phyloP scores from a whole-genome alignment of 2,888 invertebrate species.

The Celastrina argiolus region DNA sequence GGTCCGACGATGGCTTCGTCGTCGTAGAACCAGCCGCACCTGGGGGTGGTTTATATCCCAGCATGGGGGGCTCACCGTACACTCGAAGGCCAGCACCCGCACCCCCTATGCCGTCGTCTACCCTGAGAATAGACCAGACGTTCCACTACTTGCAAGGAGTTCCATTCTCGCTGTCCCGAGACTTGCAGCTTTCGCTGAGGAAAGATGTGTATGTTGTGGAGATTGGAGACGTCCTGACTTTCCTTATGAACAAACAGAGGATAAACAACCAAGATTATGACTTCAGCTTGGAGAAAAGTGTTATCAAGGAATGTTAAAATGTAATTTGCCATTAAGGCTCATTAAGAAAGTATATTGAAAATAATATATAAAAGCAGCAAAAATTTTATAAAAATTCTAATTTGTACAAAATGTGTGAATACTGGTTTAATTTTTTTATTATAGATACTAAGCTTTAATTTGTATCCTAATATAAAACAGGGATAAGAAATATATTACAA shows the following conservation, averaged over 20 bases:
- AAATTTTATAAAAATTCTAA: background rate
- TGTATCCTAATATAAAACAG: background rate
- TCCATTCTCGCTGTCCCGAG: conserved; percentile 72
- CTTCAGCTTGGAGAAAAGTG: conserved; percentile 75
- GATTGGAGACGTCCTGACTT: conserved; percentile 71
- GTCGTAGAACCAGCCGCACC: conserved; percentile 54
- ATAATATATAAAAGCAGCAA: too few species aligned
- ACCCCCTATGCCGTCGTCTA: conserved; percentile 40
- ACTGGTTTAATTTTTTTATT: background rate
- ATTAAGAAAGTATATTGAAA: too few species aligned
- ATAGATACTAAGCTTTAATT: background rate
- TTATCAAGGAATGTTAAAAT: conserved; percentile 66
- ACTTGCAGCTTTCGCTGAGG: conserved; percentile 63
- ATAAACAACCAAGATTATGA: conserved; percentile 67
- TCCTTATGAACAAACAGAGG: conserved; percentile 66
- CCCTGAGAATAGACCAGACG: conserved; percentile 43
- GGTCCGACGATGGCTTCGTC: conserved; percentile 61
- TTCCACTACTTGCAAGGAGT: conserved; percentile 76
- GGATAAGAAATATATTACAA: background rate
- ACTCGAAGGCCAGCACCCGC: conserved; percentile 57
- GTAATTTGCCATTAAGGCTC: background rate
- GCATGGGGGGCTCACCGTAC: conserved; percentile 45
- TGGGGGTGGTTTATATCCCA: conserved; percentile 56
- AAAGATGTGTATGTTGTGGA: conserved; percentile 70
- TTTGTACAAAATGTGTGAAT: background rate